Evolutionary conservation across 2,888 invertebrate genomes (phyloP), one percentile per base, ranked within the genome.

Genomic region (Hanleya hanleyi): DNA sequence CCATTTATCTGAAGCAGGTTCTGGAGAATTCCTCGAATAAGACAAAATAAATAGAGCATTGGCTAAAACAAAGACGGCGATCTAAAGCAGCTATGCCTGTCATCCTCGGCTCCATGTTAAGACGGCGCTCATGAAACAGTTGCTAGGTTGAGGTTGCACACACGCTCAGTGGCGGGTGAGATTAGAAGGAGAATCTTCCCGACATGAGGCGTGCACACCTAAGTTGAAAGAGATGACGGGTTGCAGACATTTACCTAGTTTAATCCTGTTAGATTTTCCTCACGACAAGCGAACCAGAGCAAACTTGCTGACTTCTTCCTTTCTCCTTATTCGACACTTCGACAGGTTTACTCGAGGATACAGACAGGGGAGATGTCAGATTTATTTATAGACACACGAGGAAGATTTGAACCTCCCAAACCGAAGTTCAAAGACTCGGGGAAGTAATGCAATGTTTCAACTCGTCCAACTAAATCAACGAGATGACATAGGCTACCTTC

Each of bases 1-100:
- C 32, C 29, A 57, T 57, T 26, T 29, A 22, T 29, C 4, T 57
- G 32, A 57, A 26, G 7, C 29, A 57, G 57, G 57, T 57, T 29
- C 29, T 26, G 22, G 12, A 57, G 32, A 26, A 57, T 22, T 22
- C 57, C 32, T 57, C 12, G 9, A 57, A 57, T 57, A 57, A 57
- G 57, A 57, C 57, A 57, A 57, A 26, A 57, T 29, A 57, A 57
- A 57, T 57, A 57, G 57, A 22, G 57, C 57, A 32, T 22, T 22
- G 57, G 57, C 5, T 57, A 57, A 57, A 57, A 57, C 57, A 57
- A 57, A 57, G 57, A 22, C 4, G 15, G 12, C 32, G 57, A 57
- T 57, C 57, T 57, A 29, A 29, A 57, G 26, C 26, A 29, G 26
- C 57, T 57, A 57, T 57, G 57, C 9, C 7, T 57, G 57, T 22